Percentiles rank a stretch among this genome's conserved stretches.
These are phyloP conservation scores for Symphodus melops DNA, from an alignment of 2,113 vertebrate genomes.

Conservation along the genomic window DNA sequence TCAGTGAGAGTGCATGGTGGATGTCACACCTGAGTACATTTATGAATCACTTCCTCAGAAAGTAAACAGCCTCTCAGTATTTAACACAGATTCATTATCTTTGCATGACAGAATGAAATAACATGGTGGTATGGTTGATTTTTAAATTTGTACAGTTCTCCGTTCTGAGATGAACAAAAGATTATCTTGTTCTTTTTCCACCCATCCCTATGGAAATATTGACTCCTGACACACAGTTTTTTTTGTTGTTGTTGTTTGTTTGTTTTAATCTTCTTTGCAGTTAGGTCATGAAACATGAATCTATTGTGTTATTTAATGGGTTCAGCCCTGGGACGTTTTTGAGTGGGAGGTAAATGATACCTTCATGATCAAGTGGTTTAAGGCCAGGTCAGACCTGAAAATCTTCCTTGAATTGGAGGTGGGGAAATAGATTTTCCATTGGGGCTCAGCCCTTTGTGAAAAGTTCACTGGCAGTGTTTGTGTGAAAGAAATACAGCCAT, in stretches of 20 bases:
- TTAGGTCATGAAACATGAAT: background rate
- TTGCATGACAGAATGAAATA: rapidly evolving
- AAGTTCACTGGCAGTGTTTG: background rate
- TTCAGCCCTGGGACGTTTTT: background rate
- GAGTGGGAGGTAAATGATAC: background rate
- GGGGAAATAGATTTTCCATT: background rate
- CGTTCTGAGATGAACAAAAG: too few relatives aligned
- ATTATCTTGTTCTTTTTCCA: too few relatives aligned
- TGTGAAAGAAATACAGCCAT: background rate
- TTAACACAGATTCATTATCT: background rate
- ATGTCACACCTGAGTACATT: background rate
- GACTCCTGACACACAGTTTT: background rate
- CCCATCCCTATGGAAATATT: background rate
- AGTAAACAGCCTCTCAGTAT: background rate
- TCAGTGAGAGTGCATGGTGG: background rate
- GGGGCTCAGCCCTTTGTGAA: background rate
- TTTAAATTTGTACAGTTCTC: too few relatives aligned
- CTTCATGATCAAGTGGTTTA: background rate
- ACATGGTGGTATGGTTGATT: background rate
- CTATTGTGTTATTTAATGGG: background rate
- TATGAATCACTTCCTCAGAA: background rate
- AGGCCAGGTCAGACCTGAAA: slow-evolving; percentile 24
- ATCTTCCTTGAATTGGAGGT: background rate
- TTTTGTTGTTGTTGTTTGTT: too few relatives aligned
- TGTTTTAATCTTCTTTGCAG: background rate